These are phyloP conservation scores for Arenaria interpres DNA, from an alignment of 2,113 vertebrate species.

Conservation along the genomic window DNA sequence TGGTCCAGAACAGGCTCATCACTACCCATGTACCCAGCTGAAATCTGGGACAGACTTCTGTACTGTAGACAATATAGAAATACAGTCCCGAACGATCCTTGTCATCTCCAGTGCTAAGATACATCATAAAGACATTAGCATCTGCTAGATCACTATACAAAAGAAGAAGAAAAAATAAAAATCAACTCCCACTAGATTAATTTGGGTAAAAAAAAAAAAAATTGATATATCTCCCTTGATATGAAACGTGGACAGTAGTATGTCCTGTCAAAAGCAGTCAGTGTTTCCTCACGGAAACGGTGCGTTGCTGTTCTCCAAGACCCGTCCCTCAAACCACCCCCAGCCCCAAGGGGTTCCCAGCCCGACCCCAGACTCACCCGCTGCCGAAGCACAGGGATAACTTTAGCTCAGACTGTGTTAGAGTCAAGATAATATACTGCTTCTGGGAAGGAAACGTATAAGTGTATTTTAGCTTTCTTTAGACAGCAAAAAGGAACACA, in stretches of 20 bases:
- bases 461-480: neutral
- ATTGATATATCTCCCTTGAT: fast-evolving
- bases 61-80: fast-evolving
- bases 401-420: neutral
- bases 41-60: neutral
- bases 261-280: neutral
- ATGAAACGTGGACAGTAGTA: neutral
- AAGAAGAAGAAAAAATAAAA: neutral
- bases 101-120: neutral
- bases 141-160: neutral
- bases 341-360: neutral
- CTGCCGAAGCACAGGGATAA: fast-evolving
- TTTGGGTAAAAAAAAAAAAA: neutral
- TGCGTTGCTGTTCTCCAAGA: fast-evolving
- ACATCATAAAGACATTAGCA: neutral
- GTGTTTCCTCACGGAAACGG: fast-evolving
- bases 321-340: neutral
- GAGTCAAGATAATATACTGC: neutral
- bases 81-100: neutral
- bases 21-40: fast-evolving
- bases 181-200: neutral
- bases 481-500: neutral
- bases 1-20: neutral
- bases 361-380: neutral
- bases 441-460: neutral